Base-by-base conservation (phyloP, 2,888 invertebrate genomes). In the Abrostola triplasia region DNA sequence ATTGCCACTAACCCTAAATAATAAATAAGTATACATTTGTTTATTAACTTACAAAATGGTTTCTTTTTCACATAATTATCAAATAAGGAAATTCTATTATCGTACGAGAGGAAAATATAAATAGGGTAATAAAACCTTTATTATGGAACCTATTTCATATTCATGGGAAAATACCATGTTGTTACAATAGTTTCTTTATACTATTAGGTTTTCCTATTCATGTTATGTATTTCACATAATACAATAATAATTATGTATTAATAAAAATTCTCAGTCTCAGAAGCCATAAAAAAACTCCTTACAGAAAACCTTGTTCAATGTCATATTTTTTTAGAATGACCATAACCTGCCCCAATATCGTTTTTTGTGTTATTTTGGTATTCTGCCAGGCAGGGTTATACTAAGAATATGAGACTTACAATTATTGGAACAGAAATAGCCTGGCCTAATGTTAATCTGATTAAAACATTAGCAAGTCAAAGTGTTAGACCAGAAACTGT, bases 341-440 rank as follows among this genome's bases (percentile, higher is more conserved):
- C 44, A 47, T 47, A 47, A 47, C 44, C 44, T 47, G 44, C 44
- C 44, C 44, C 44, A 47, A 24, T 24, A 47, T 47, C 44, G 50
- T 71, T 72, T 75, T 54, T 36, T 56, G n/a, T 13, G 40, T 35
- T 24, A 57, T 64, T 59, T 65, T 77, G 78, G 77, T 77, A 59
- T 59, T 54, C 24, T 67, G 80, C 79, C 79, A 77, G 70, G 76
- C 71, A 74, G 75, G 70, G 58, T 52, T 58, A 48, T 62, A 52
- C 70, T 58, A 53, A 55, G 51, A 55, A 60, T 44, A 70, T 36
- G 53, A 76, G 55, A 48, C 59, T 73, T 73, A 70, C 73, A 59
- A 60, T 52, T 72, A 62, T 53, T 59, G 42, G 36, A 62, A 52
- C 65, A 66, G 71, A 77, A 70, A 70, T 58, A 58, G 57, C 57